Conservation (phyloP, 2,888 invertebrate genomes). For the Netelia fuscicornis region DNA sequence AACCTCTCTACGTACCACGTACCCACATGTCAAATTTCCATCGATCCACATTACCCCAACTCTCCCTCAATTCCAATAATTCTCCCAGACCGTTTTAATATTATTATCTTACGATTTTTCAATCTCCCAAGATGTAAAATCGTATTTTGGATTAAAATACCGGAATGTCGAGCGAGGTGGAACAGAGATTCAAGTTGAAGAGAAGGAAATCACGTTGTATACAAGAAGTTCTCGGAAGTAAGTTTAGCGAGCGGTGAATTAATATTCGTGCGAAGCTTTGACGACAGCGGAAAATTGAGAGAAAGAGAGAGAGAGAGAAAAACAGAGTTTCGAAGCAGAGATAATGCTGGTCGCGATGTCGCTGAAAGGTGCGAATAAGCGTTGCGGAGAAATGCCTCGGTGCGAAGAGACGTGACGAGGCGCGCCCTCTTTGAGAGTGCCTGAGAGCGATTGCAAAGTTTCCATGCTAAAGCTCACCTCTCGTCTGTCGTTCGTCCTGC, state of each 20-base stretch:
- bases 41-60: no score
- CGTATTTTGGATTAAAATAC: no score
- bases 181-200: no score
- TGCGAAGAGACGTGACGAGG: constrained; percentile 26
- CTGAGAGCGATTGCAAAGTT: constrained; percentile 57
- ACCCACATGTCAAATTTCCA: no score
- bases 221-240: constrained; percentile 23
- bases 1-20: no score
- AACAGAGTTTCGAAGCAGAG: not conserved
- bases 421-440: constrained; percentile 28
- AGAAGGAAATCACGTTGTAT: constrained; percentile 26
- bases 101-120: no score
- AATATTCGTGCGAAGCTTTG: constrained; percentile 50
- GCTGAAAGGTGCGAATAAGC: constrained; percentile 50
- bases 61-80: no score
- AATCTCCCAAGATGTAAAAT: no score
- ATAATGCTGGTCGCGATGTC: constrained; percentile 16
- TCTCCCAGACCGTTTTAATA: no score
- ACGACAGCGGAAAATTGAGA: not conserved
- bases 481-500: constrained; percentile 30
- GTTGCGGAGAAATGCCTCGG: constrained; percentile 39
- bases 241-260: constrained; percentile 33
- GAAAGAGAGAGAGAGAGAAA: not conserved
- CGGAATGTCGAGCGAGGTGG: no score
- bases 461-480: constrained; percentile 46